Base-by-base conservation (phyloP, 2,888 invertebrate species). In the Cheilosia vernalis region DNA sequence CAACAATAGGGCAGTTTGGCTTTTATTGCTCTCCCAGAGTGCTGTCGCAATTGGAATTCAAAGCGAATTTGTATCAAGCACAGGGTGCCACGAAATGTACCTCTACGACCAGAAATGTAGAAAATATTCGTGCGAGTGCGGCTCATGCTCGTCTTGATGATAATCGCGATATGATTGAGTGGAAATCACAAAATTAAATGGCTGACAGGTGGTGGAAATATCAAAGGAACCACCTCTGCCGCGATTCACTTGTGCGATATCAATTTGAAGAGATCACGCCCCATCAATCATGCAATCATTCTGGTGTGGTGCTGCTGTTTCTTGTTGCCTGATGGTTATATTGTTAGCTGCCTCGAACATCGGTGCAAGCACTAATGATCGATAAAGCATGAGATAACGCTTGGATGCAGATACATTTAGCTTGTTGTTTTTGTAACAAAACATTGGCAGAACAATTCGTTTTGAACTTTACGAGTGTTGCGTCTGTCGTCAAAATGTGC, bases 211-310 rank as follows among this genome's bases (percentile, higher is more conserved):
- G 60, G 66, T 82, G 55, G 47, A 69, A 72, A 76, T 73, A 69
- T 60, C 78, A 79, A 77, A 63, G 60, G 72, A 69, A 63, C 61
- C 55, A 60, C 69, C 69, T 40, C 27, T n/a, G 6, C 44, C 17
- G 51, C 78, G 56, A 78, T 78, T 67, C 51, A 66, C 27, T 81
- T 63, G 69, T 53, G 67, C 56, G 78, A 73, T 83, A 73, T 78
- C 73, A 47, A 47, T 73, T 83, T 83, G 70, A 64, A 74, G 74
- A 49, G 70, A 60, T 80, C 84, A 84, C 84, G 74, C 79, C 70
- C 80, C 79, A 84, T 84, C 84, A 84, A 84, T 84, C 84, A 84
- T 70, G 61, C 64, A 49, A 83, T 77, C 78, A 72, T 60, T 24
- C 51, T 53, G 9, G 13, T 21, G 51, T 21, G 10, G 4, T 21